Percentiles rank a stretch among this genome's conserved stretches.
Conservation (phyloP, 2,797 vertebrate genomes). For the Diplodus sargus region DNA sequence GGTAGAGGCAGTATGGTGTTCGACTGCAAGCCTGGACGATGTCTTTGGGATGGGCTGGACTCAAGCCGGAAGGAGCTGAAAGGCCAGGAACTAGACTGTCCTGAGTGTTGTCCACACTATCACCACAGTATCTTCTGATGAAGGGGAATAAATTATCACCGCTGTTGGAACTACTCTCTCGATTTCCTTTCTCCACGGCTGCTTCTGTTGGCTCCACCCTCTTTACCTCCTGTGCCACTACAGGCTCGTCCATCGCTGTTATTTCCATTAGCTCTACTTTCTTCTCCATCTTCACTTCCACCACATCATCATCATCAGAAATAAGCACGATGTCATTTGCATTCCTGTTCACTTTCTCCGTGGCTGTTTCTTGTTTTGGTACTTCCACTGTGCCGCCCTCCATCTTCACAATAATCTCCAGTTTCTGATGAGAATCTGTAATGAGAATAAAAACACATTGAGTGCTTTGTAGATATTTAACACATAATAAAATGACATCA, state of each 20-base stretch:
- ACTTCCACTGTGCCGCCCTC: fast-evolving
- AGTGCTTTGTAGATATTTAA: not conserved
- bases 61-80: not conserved
- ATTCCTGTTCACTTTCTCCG: not conserved
- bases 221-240: fast-evolving
- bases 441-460: not conserved
- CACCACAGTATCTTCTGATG: conserved; percentile 24
- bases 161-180: no score
- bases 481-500: not conserved
- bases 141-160: conserved; percentile 12
- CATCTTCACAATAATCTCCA: not conserved
- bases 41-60: conserved; percentile 41
- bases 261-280: not conserved
- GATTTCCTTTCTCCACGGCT: not conserved
- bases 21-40: conserved; percentile 45
- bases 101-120: not conserved
- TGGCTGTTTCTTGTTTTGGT: not conserved
- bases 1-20: conserved; percentile 80
- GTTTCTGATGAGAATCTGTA: conserved; percentile 15
- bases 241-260: not conserved
- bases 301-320: conserved; percentile 52
- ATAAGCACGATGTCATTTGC: conserved; percentile 24
- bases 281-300: not conserved
- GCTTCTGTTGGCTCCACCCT: not conserved
- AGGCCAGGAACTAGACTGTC: not conserved